Base-by-base conservation (phyloP, 92 coral and sea anemone genomes). In the Zoanthus solanderi region DNA sequence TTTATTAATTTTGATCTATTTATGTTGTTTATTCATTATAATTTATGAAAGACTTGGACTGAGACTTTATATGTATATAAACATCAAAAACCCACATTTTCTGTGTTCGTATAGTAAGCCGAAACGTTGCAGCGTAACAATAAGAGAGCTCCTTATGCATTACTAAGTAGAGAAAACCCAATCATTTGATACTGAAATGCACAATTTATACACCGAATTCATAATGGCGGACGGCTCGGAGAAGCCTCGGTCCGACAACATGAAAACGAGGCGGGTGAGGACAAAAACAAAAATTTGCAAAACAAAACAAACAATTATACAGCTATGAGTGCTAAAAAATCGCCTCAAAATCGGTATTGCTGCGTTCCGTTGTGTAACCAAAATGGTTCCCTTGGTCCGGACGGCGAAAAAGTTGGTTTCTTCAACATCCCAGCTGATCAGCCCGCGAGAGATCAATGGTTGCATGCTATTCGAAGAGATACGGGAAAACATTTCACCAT, bases 351-450 rank as follows among this genome's bases (percentile, higher is more conserved):
- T 83, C 87, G 76, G 50, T 61, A 85, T 74, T 85, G 89, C 11
- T 85, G 88, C 54, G 83, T 85, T 75, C 83, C 83, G 29, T 78
- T 85, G 15, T 85, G 89, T 60, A 60, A 74, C 6, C 73, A 76
- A 75, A 76, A 66, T 9, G 75, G 88, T 12, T 18, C 76, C 83
- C 58, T 48, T 9, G 76, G 87, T 68, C 87, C 78, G 37, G 69
- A 67, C 60, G 18, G 87, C 50, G 87, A 83, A 32, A 83, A 83
- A 69, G 78, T 83, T 83, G 78, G 87, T 60, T 83, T 83, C 29
- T 83, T 83, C 69, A 68, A 11, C 83, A 78, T 69, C n/a, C 87
- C 78, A 30, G 69, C 45, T 52, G 78, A 67, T 67, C 18, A 66
- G 75, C 23, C n/a, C 18, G 44, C 68, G 87, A 83, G 76, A 77